Evolutionary conservation across 2,113 vertebrate species (phyloP).

Genomic region (Laticauda laticaudata): DNA sequence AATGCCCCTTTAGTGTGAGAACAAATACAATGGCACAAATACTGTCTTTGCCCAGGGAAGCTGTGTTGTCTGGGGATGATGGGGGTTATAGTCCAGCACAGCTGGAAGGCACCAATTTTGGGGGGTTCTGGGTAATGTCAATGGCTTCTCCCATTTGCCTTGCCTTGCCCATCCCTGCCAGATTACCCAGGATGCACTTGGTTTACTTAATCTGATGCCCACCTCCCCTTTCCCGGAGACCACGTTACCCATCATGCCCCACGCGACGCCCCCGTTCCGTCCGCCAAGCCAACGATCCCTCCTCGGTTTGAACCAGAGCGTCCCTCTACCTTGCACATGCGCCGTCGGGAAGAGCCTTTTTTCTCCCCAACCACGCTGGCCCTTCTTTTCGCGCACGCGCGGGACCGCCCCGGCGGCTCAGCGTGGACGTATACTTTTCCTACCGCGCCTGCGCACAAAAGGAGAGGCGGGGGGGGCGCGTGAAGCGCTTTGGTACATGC

Average conservation of each 20-base stretch:
- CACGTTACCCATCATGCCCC: slow-evolving; percentile 63
- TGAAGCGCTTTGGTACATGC: neutral
- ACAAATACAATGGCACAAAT: too few species aligned
- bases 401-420: rapidly evolving
- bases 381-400: slow-evolving; percentile 19
- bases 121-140: neutral
- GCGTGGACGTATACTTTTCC: neutral
- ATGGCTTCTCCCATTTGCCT: neutral
- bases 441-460: neutral
- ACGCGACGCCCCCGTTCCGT: neutral
- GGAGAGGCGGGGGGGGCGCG: neutral
- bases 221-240: too few species aligned
- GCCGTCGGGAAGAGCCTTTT: neutral
- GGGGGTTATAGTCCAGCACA: neutral
- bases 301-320: neutral
- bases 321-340: neutral
- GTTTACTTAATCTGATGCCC: neutral
- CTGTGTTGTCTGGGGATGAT: too few species aligned
- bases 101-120: neutral
- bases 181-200: neutral
- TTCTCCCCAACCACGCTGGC: neutral
- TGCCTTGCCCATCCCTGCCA: neutral
- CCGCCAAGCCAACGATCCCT: neutral
- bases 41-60: too few species aligned
- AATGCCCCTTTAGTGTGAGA: too few species aligned